phyloP scores from a whole-genome alignment of 1,140 invertebrate genomes.

The Tetramorium alpestre region DNA sequence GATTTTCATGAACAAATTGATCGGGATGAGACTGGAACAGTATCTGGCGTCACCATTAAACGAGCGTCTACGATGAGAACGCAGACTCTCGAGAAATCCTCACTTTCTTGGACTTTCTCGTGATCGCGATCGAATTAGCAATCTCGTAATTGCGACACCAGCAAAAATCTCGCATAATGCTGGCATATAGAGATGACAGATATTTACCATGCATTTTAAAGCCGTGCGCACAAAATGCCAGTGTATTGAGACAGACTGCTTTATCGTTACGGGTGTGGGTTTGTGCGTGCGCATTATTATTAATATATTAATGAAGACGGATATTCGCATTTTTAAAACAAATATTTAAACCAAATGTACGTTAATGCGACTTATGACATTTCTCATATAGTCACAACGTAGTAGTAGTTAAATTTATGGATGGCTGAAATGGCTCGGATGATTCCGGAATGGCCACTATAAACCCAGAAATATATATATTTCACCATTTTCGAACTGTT shows the following conservation, averaged over 20 bases:
- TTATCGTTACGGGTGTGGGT: not conserved
- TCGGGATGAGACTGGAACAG: slow-evolving; percentile 49
- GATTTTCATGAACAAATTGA: slow-evolving; percentile 70
- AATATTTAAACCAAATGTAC: not conserved
- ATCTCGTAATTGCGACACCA: not conserved
- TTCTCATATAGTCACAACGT: not conserved
- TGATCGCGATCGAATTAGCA: slow-evolving; percentile 37
- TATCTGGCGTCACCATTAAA: slow-evolving; percentile 21
- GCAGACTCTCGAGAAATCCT: slow-evolving; percentile 13
- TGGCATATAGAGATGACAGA: not conserved
- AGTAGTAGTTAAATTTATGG: slow-evolving; percentile 21
- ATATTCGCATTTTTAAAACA: not conserved
- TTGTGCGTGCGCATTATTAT: not conserved
- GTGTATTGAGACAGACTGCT: not conserved
- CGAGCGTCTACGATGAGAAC: slow-evolving; percentile 11
- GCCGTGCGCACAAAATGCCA: not conserved
- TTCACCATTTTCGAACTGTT: not conserved
- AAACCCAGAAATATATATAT: slow-evolving; percentile 34
- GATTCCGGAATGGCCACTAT: slow-evolving; percentile 14
- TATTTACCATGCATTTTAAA: not conserved
- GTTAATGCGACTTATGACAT: not conserved
- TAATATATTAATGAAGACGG: not conserved
- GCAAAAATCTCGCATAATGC: not conserved
- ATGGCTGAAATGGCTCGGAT: not conserved
- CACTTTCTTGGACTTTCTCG: slow-evolving; percentile 25